Conservation (phyloP, 2,797 vertebrate species). For the Momotus momota region DNA sequence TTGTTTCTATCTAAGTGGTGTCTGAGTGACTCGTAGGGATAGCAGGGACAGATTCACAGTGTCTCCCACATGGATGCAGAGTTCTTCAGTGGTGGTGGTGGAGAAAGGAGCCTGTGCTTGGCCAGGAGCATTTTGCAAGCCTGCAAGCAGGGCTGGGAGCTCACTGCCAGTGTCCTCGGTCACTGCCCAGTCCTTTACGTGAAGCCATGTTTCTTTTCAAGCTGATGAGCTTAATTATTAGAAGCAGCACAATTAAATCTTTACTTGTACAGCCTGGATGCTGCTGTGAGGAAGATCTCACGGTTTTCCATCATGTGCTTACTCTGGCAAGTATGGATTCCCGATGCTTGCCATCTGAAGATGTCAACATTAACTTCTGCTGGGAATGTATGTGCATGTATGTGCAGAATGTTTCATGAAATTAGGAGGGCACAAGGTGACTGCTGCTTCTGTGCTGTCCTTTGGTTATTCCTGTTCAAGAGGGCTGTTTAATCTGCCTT, state of each 20-base stretch:
- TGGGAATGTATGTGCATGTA: neutral
- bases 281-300: neutral
- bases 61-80: neutral
- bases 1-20: neutral
- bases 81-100: neutral
- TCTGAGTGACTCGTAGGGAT: accelerated
- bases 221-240: neutral
- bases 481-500: neutral
- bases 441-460: neutral
- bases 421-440: neutral
- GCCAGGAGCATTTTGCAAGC: neutral
- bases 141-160: neutral
- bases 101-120: neutral
- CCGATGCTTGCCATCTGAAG: neutral
- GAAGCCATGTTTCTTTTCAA: neutral
- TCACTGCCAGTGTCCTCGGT: accelerated
- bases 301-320: neutral
- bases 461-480: neutral
- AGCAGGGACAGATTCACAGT: neutral
- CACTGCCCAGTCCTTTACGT: neutral
- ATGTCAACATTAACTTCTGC: neutral
- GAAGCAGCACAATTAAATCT: neutral
- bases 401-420: neutral
- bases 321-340: neutral
- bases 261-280: neutral